Evolutionary conservation across 2,888 invertebrate genomes (phyloP), one percentile per base, ranked within the genome.

Genomic region (Sialis fuliginosa): DNA sequence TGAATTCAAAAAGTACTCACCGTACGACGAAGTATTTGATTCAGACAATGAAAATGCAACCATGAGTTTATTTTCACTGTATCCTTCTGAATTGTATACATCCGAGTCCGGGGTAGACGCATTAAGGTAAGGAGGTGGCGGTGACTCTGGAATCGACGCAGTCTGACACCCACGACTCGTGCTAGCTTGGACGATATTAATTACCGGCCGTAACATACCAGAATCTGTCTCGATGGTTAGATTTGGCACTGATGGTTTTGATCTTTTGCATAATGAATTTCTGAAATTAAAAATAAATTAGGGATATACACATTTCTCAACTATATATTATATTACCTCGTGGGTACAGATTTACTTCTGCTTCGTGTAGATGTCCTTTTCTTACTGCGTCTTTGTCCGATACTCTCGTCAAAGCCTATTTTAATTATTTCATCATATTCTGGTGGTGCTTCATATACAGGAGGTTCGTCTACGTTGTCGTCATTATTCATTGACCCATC

Each of bases 361-460:
- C 33, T 13, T 32, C 12, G 4, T 45, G 7, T 31, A 2, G 45
- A 32, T 13, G 34, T 31, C 7, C 31, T 9, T 32, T 39, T 45
- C 31, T 45, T 45, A 5, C 12, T 42, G n/a, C 30, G 42, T 31
- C 31, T 33, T 42, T 42, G n/a, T 4, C 39, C 22, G 4, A 2
- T 9, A 10, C 31, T n/a, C 31, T 35, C 42, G 30, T 33, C n/a
- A 22, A 42, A 8, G 31, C 47, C 67, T 42, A 72, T 58, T 55
- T 75, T 75, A 33, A 76, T 70, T n/a, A 79, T 72, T 49, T 81
- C 79, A 48, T 78, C 77, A 55, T 82, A 82, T 50, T 78, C 76
- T 0, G 81, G 81, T 1, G 81, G 81, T 1, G 78, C 74, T 58
- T 81, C 81, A 60, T 81, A 81, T 42, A 68, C 69, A 1, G 81